A percentile compares a stretch with the other conserved stretches of the same genome.
phyloP scores from a whole-genome alignment of 2,888 invertebrate species.

The Morpho deidamia region DNA sequence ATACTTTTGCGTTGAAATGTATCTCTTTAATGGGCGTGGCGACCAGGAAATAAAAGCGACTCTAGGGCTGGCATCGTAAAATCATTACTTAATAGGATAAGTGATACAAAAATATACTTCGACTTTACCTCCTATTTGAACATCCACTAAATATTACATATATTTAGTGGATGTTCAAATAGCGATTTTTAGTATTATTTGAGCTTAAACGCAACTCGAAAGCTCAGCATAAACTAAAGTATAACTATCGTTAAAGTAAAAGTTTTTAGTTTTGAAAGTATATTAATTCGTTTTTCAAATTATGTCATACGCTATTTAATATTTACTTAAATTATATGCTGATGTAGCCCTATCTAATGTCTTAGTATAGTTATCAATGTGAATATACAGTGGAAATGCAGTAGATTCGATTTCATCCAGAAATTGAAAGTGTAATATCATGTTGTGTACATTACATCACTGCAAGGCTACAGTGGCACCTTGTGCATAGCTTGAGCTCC shows the following conservation, averaged over 20 bases:
- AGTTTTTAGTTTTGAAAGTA: too few relatives aligned
- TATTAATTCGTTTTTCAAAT: too few relatives aligned
- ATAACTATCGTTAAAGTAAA: neutral
- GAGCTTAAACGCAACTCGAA: too few relatives aligned
- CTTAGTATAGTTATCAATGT: constrained; percentile 9
- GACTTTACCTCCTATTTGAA: too few relatives aligned
- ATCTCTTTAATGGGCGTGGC: constrained; percentile 8
- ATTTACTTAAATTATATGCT: neutral
- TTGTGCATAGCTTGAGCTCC: neutral
- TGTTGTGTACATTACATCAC: constrained; percentile 52
- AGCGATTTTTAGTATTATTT: too few relatives aligned
- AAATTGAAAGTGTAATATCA: constrained; percentile 59
- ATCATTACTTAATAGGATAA: too few relatives aligned
- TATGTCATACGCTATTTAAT: too few relatives aligned
- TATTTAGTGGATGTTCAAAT: too few relatives aligned
- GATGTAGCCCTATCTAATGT: constrained; percentile 2
- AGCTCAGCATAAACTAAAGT: neutral
- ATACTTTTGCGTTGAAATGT: constrained; percentile 1
- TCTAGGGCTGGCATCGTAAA: constrained; percentile 3
- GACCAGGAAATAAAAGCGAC: constrained; percentile 5
- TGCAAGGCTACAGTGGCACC: neutral
- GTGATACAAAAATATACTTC: too few relatives aligned
- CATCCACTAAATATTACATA: too few relatives aligned
- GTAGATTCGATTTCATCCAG: constrained; percentile 54
- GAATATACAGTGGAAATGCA: constrained; percentile 31